phyloP scores from a whole-genome alignment of 2,113 vertebrate species.

The Rhea pennata region DNA sequence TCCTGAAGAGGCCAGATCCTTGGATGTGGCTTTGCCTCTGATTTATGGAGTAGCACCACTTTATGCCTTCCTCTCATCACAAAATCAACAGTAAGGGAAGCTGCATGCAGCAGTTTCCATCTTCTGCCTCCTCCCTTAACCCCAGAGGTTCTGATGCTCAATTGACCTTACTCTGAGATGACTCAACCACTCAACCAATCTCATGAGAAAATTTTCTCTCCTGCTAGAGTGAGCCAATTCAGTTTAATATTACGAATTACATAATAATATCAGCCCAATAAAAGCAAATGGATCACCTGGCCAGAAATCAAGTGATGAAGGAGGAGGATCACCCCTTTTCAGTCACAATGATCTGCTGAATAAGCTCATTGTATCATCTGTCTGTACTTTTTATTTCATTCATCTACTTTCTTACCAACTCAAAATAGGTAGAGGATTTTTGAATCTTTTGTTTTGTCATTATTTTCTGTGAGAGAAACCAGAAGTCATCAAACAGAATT shows the following conservation, averaged over 20 bases:
- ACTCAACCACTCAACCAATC: background rate
- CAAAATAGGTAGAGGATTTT: background rate
- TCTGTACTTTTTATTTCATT: background rate
- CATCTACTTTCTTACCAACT: background rate
- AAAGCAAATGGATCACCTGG: background rate
- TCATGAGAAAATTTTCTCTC: background rate
- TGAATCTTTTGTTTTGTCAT: background rate
- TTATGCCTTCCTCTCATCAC: background rate
- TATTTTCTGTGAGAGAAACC: background rate
- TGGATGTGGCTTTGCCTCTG: background rate
- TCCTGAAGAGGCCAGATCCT: background rate
- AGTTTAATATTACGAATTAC: background rate
- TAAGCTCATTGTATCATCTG: background rate
- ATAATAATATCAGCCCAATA: background rate
- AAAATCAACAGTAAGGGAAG: background rate
- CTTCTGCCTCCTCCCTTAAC: background rate
- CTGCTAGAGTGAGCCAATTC: background rate
- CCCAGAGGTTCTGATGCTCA: background rate
- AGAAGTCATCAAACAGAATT: background rate
- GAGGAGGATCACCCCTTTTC: background rate
- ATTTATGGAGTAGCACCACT: background rate
- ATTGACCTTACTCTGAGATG: background rate
- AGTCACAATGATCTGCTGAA: background rate
- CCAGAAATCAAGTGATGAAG: background rate
- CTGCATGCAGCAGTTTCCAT: background rate